A percentile compares a stretch with the other conserved stretches of the same genome.
Evolutionary conservation across 2,797 vertebrate genomes (phyloP).

Genomic region (Squalus acanthias): DNA sequence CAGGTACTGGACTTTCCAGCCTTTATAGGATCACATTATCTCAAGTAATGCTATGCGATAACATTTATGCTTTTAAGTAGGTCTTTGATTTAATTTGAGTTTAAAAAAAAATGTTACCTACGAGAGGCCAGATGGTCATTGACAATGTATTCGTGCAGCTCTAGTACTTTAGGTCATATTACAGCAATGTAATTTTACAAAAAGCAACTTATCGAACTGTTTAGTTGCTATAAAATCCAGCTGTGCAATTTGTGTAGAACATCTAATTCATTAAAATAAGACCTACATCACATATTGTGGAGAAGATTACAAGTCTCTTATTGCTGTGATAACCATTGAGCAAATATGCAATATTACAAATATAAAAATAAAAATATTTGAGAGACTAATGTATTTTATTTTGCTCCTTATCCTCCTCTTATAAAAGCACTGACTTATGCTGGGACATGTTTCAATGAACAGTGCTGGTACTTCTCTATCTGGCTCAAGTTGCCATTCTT

Average conservation of each 20-base stretch:
- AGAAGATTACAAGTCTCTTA: not conserved
- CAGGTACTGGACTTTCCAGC: not conserved
- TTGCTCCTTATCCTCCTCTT: too few relatives aligned
- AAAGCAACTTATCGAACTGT: not conserved
- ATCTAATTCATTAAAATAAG: not conserved
- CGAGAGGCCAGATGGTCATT: not conserved
- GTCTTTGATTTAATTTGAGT: not conserved
- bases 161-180: not conserved
- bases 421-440: not conserved
- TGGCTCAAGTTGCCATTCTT: not conserved
- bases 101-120: not conserved
- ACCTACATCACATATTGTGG: not conserved
- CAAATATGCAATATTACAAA: not conserved
- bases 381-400: too few relatives aligned
- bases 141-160: not conserved
- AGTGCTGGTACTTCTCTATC: not conserved
- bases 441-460: not conserved
- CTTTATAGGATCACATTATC: not conserved
- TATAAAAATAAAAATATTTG: not conserved
- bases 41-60: not conserved
- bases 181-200: not conserved
- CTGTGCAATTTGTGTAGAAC: not conserved
- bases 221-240: not conserved
- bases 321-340: not conserved
- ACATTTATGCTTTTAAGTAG: not conserved